Evolutionary conservation across 1,140 invertebrate genomes (phyloP), one percentile per base, ranked within the genome.

Genomic region (Oncopodura yosiiana): DNA sequence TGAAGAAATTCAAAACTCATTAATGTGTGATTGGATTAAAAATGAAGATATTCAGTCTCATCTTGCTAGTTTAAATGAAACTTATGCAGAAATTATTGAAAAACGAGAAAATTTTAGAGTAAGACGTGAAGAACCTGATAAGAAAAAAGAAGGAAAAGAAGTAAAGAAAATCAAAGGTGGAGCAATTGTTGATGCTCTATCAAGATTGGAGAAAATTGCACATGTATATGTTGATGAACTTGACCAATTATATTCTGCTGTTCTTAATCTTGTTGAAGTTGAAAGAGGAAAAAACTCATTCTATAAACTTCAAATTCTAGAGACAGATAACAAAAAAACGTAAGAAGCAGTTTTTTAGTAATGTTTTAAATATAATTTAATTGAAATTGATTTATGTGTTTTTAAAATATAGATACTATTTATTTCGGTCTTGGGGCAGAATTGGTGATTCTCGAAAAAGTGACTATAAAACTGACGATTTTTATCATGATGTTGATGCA

Each of bases 401-500:
- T n/a, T n/a, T n/a, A n/a, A n/a, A 3, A 3, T 36, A 16, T 3
- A 49, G 38, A 1, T 60, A 60, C 29, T 42, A 46, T 45, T 51
- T 60, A 4, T 63, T 58, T 38, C 50, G 58, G 3, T 18, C 51
- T 0, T 99, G 94, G 94, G 95, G 95, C 16, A 77, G 94, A 59
- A 92, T 96, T 64, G 93, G 94, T 6, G 97, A 94, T 0, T 86
- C 81, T 0, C 88, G 94, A 65, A 94, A 91, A 9, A 80, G 80
- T 11, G n/a, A n/a, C n/a, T n/a, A n/a, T n/a, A 81, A 75, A 24
- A 94, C 90, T 69, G 56, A 86, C 0, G 84, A 93, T 37, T 61
- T 71, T 0, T 78, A 75, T 60, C n/a, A n/a, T n/a, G n/a, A n/a
- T n/a, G n/a, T n/a, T n/a, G 38, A 78, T 0, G 73, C 80, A 1